Percentiles rank a stretch among this genome's conserved stretches.
Conservation (phyloP, 2,113 vertebrate genomes). For the Seriola dumerili region DNA sequence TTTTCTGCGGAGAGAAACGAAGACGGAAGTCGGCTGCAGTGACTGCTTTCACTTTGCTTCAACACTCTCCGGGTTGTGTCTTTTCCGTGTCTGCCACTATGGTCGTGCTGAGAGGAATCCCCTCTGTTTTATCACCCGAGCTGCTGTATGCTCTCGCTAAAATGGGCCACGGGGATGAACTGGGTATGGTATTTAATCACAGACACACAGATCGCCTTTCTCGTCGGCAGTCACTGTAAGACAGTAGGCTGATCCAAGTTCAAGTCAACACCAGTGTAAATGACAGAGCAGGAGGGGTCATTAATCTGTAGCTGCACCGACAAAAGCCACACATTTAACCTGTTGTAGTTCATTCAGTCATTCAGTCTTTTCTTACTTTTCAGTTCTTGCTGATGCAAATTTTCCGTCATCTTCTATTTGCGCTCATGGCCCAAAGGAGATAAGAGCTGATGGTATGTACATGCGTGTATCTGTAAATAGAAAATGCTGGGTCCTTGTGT, state of each 20-base stretch:
- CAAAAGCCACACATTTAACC: background rate
- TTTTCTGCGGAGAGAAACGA: background rate
- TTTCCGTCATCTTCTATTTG: conserved; percentile 84
- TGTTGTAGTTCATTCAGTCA: background rate
- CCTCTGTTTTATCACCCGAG: conserved; percentile 82
- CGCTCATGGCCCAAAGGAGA: conserved; percentile 81
- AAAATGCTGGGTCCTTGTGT: background rate
- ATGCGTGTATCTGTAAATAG: background rate
- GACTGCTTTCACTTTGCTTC: background rate
- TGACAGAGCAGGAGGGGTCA: background rate
- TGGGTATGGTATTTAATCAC: conserved; percentile 73
- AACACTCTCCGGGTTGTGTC: background rate
- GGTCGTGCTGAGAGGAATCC: conserved; percentile 84
- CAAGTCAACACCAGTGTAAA: conserved; percentile 17
- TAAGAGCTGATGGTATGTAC: conserved; percentile 83
- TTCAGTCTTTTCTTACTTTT: background rate
- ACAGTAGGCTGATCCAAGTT: background rate
- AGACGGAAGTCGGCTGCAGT: conserved; percentile 1
- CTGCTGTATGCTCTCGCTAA: conserved; percentile 82
- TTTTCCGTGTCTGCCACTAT: conserved; percentile 49
- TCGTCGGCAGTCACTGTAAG: background rate
- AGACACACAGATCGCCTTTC: background rate
- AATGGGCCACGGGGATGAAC: conserved; percentile 87
- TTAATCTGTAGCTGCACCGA: background rate
- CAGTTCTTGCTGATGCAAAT: conserved; percentile 86